Conservation (phyloP, 2,797 vertebrate species). For the Girardinus metallicus region DNA sequence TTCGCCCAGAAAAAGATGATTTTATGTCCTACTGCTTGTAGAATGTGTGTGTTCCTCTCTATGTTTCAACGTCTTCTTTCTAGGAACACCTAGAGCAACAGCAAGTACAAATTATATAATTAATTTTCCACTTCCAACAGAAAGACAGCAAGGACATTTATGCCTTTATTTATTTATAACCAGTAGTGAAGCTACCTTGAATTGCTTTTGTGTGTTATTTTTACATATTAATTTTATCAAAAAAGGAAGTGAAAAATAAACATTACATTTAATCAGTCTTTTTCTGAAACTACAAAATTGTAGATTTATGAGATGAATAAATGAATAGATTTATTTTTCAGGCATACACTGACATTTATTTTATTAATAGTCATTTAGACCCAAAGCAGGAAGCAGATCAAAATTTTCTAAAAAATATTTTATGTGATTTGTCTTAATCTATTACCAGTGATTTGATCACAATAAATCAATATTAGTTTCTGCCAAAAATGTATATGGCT, state of each 20-base stretch:
- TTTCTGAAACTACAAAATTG: not conserved
- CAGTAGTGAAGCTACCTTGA: not conserved
- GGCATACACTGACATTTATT: not conserved
- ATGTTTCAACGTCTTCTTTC: not conserved
- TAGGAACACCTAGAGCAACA: not conserved
- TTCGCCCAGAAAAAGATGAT: not conserved
- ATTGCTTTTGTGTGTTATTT: not conserved
- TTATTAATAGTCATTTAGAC: not conserved
- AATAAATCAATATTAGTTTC: conserved; percentile 27
- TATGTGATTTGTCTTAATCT: conserved; percentile 29
- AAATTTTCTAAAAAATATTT: not conserved
- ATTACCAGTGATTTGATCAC: conserved; percentile 6
- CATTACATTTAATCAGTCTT: not conserved
- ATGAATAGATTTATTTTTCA: not conserved
- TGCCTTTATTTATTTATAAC: not conserved
- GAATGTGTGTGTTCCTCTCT: not conserved
- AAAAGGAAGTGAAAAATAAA: not conserved
- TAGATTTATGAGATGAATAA: not conserved
- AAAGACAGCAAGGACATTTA: not conserved
- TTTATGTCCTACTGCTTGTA: not conserved
- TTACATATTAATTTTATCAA: not conserved
- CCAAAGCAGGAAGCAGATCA: not conserved
- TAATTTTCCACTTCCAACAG: not conserved
- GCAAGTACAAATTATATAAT: not conserved
- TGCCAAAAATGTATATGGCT: conserved; percentile 16